Conservation (phyloP, 2,888 invertebrate species). For the Aphodius sticticus region DNA sequence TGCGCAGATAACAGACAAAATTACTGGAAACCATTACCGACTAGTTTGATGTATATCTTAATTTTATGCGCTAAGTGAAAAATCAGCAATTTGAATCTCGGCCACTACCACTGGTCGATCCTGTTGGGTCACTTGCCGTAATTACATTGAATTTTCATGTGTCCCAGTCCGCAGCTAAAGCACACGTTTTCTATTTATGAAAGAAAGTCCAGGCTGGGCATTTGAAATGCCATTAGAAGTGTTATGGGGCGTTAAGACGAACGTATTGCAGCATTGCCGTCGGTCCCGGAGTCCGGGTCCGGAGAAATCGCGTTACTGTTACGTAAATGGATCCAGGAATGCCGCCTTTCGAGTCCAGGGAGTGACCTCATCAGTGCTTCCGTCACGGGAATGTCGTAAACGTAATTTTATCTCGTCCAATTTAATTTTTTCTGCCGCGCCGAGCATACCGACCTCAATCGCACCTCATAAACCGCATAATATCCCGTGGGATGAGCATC, state of each 20-base stretch:
- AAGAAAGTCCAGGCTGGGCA: constrained; percentile 44
- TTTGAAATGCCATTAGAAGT: constrained; percentile 49
- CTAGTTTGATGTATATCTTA: constrained; percentile 36
- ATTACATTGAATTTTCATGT: constrained; percentile 53
- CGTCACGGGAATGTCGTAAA: constrained; percentile 32
- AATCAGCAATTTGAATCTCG: constrained; percentile 30
- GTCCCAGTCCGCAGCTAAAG: constrained; percentile 44
- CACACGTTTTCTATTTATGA: constrained; percentile 48
- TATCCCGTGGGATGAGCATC: neutral
- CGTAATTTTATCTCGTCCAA: constrained; percentile 34
- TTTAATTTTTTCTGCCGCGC: constrained; percentile 32
- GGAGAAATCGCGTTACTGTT: constrained; percentile 44
- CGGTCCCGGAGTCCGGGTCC: constrained; percentile 42
- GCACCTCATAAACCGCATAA: neutral
- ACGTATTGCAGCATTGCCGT: constrained; percentile 42
- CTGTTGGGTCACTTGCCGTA: constrained; percentile 42
- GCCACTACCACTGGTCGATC: neutral
- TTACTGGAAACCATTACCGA: neutral
- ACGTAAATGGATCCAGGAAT: constrained; percentile 43
- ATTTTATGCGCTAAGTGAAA: constrained; percentile 36
- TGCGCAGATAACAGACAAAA: neutral
- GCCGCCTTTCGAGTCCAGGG: constrained; percentile 36
- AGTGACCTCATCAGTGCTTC: constrained; percentile 41
- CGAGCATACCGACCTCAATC: constrained; percentile 24
- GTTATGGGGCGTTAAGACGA: constrained; percentile 50